Evolutionary conservation across 2,113 vertebrate species (phyloP), one percentile per base, ranked within the genome.

Genomic region (Myiopsitta monachus): DNA sequence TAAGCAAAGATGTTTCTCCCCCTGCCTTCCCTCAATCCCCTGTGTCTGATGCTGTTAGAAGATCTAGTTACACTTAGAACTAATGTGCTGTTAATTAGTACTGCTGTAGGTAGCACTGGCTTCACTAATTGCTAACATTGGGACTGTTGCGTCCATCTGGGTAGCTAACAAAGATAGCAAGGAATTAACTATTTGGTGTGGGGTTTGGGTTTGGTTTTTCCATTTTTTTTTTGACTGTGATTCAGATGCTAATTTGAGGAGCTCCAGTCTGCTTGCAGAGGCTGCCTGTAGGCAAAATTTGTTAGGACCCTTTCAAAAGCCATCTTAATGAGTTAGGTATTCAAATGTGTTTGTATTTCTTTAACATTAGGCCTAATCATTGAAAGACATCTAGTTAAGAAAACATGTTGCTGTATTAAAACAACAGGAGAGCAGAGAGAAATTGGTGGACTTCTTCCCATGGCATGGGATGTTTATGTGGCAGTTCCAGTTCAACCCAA

Each of bases 31-130:
- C 15, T 9, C 18, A 33, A 1, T 3, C 33, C 31, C 55, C 33
- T 31, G 33, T 59, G 11, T n/a, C 62, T 49, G 4, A 86, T 46
- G 44, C 44, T 46, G 44, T 46, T 46, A 77, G n/a, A n/a, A n/a
- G 43, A 19, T 17, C 43, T 47, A 19, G 15, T 6, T 18, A 19
- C 0, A 1, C 52, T 64, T 21, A 72, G 30, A 18, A 27, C 18
- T 39, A 46, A 57, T 23, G 47, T 44, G 49, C 59, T 49, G 27
- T 27, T 87, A 61, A 86, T 82, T 66, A 87, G 44, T 24, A 7
- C 41, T 26, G n/a, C 31, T 11, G 41, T 11, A 39, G 33, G 26
- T 44, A 46, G 12, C 13, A 17, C 19, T 57, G 73, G 52, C 46
- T 54, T 21, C 5, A 2, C 59, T 46, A 52, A 36, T 33, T 81